phyloP scores from a whole-genome alignment of 2,797 vertebrate genomes.

The Sparus aurata region DNA sequence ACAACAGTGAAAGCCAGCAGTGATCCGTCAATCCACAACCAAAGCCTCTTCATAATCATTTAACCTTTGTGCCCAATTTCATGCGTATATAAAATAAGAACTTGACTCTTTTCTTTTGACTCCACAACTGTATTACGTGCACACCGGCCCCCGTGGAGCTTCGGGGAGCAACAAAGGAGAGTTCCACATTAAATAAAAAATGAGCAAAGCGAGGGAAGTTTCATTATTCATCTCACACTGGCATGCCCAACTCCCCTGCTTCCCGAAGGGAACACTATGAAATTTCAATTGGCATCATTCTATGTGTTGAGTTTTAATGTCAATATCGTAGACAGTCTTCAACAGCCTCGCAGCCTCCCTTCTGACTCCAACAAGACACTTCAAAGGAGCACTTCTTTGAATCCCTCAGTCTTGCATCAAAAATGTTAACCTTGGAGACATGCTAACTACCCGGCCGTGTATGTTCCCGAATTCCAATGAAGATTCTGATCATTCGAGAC shows the following conservation, averaged over 20 bases:
- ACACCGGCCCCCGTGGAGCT: constrained; percentile 68
- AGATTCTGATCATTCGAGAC: constrained; percentile 74
- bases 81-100: constrained; percentile 60
- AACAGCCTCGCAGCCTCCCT: constrained; percentile 85
- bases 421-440: constrained; percentile 90
- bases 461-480: constrained; percentile 85
- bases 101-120: constrained; percentile 66
- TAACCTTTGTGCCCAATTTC: constrained; percentile 77
- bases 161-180: constrained; percentile 83
- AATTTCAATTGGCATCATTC: constrained; percentile 90
- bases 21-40: constrained; percentile 64
- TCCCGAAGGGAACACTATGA: constrained; percentile 85
- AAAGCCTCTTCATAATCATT: constrained; percentile 70
- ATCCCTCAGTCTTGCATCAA: constrained; percentile 88
- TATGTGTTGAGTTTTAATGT: constrained; percentile 90
- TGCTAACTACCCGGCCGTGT: constrained; percentile 80
- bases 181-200: constrained; percentile 87
- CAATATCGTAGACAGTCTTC: constrained; percentile 87
- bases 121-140: constrained; percentile 77
- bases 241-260: constrained; percentile 83
- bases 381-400: constrained; percentile 86
- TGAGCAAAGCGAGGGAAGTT: constrained; percentile 82
- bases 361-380: constrained; percentile 86
- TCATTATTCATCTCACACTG: constrained; percentile 89
- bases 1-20: constrained; percentile 57